Base-by-base conservation (phyloP, 2,797 vertebrate species). In the Enteromius treurensis region DNA sequence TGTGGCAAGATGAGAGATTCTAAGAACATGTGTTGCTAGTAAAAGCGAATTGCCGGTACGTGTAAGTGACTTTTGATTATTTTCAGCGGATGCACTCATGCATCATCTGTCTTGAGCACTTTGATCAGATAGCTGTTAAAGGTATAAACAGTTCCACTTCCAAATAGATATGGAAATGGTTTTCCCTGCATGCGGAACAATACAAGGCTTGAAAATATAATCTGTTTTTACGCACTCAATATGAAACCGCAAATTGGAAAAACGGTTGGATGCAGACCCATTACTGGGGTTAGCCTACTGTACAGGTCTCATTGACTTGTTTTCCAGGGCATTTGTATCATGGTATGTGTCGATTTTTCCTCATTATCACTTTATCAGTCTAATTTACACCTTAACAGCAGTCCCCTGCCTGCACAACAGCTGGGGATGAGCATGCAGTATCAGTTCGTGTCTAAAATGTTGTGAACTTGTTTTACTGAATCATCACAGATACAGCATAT, bases 311-410 rank as follows among this genome's bases (percentile, higher is more conserved):
- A 87, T 90, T 87, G 88, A 89, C 84, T 89, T 84, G 76, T 77
- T 45, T 80, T 84, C 67, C 84, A 81, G 85, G 87, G 81, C 88
- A 88, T 89, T 89, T 70, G 86, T 92, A 91, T 91, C 84, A 90
- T 89, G 88, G 87, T 87, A 88, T 51, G 45, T 88, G 87, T 90
- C 90, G 91, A 93, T 92, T 91, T 89, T 87, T 92, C 90, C 92
- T 93, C 91, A 93, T 93, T 92, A 92, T 89, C 90, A 65, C 89
- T 86, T 90, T 88, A 92, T 93, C 91, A 93, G 93, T 92, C 90
- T 91, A 84, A 93, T 92, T 92, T 92, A 83, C 88, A 88, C 69
- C 86, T 87, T 92, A 90, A 92, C 92, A 92, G 89, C 89, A 79
- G 76, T 84, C 84, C 85, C 87, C 26, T 85, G 89, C 84, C 86